These are phyloP conservation scores for Chaenogobius annularis DNA, from an alignment of 2,113 vertebrate species.

Conservation along the genomic window DNA sequence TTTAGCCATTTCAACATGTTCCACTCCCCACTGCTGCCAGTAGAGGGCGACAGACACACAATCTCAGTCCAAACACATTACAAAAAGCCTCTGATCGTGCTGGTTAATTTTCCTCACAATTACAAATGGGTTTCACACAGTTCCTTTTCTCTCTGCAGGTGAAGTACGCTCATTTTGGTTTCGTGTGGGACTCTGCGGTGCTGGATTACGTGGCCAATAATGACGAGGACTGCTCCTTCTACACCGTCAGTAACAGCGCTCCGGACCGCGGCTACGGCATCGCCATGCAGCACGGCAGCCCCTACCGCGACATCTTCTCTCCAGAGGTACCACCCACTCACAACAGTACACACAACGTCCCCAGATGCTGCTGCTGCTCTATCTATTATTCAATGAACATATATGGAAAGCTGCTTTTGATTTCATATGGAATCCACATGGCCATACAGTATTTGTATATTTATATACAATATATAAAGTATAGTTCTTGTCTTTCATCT, in stretches of 20 bases:
- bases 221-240: constrained; percentile 94
- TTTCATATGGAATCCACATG: background rate
- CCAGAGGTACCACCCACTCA: constrained; percentile 84
- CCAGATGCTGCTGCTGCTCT: background rate
- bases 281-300: constrained; percentile 95
- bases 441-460: background rate
- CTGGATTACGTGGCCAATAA: constrained; percentile 96
- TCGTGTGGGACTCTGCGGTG: constrained; percentile 96
- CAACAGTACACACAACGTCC: constrained; percentile 24
- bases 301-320: constrained; percentile 96
- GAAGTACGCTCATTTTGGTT: constrained; percentile 93
- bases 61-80: background rate
- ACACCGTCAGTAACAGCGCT: constrained; percentile 86
- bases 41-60: background rate
- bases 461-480: background rate
- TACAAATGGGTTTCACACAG: constrained; percentile 11
- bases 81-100: background rate
- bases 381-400: background rate
- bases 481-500: background rate
- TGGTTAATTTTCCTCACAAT: background rate
- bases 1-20: no score
- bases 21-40: background rate
- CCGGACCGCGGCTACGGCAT: constrained; percentile 96
- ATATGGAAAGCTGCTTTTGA: background rate
- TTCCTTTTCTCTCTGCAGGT: constrained; percentile 78